Evolutionary conservation across 2,888 invertebrate genomes (phyloP).

Genomic region (Gortyna flavago): DNA sequence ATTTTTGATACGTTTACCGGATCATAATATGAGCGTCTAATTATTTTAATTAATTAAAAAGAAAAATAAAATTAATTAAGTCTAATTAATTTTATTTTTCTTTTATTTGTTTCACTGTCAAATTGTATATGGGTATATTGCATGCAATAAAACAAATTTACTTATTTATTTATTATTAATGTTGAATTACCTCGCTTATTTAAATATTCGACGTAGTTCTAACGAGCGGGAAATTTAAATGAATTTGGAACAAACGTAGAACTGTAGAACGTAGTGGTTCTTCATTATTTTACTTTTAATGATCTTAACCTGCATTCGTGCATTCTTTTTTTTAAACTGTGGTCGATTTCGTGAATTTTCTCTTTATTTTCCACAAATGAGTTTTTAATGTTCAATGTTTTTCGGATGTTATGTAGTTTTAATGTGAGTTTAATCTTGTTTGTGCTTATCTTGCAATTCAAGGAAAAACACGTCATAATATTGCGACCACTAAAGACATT

Average conservation of each 20-base stretch:
- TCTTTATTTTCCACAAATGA: slow-evolving; percentile 53
- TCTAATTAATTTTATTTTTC: too few relatives aligned
- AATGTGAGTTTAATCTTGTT: slow-evolving; percentile 62
- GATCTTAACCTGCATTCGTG: slow-evolving; percentile 25
- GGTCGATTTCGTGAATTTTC: slow-evolving; percentile 31
- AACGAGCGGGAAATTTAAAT: slow-evolving; percentile 36
- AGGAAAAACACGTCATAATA: slow-evolving; percentile 30
- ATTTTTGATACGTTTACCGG: too few relatives aligned
- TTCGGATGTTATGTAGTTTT: slow-evolving; percentile 31
- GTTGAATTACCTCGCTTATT: slow-evolving; percentile 26
- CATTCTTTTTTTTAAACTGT: slow-evolving; percentile 42
- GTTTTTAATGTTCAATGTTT: slow-evolving; percentile 57
- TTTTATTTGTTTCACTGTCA: too few relatives aligned
- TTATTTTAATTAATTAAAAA: too few relatives aligned
- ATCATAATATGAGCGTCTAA: too few relatives aligned
- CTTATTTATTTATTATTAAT: too few relatives aligned
- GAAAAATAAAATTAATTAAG: too few relatives aligned
- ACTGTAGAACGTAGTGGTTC: slow-evolving; percentile 26
- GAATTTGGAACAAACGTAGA: slow-evolving; percentile 37
- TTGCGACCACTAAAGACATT: neutral
- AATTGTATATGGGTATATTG: too few relatives aligned
- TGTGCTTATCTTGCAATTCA: slow-evolving; percentile 42
- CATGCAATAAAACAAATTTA: too few relatives aligned
- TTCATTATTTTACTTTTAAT: slow-evolving; percentile 39
- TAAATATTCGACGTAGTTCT: slow-evolving; percentile 22